Evolutionary conservation across 2,888 invertebrate species (phyloP).

Genomic region (Hypena proboscidalis): DNA sequence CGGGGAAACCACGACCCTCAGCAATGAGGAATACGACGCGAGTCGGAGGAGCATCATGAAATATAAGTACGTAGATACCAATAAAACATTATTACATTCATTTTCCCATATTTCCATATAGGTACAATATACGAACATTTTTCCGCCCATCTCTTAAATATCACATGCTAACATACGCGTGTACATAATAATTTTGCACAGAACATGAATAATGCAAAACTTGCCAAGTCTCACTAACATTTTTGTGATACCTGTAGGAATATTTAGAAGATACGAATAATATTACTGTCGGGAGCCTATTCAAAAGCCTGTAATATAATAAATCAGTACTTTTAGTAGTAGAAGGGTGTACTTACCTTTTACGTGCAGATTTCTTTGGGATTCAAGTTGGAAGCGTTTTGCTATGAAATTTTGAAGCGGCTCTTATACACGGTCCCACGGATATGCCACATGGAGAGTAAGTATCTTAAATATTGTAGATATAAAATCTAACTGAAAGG

Average conservation of each 20-base stretch:
- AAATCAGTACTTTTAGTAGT: constrained; percentile 7
- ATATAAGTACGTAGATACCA: no score
- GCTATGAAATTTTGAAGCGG: no score
- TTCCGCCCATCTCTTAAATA: constrained; percentile 23
- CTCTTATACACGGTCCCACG: no score
- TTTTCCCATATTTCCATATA: constrained; percentile 8
- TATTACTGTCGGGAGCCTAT: constrained; percentile 24
- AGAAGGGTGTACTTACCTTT: neutral
- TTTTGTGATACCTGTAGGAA: constrained; percentile 23
- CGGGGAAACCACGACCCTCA: no score
- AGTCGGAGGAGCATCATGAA: no score
- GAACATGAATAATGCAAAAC: constrained; percentile 40
- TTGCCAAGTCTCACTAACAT: constrained; percentile 33
- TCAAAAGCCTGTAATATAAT: constrained; percentile 8
- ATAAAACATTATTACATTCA: no score
- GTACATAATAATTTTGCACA: constrained; percentile 35
- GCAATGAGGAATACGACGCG: no score
- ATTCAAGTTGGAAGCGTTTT: no score
- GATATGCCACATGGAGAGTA: no score
- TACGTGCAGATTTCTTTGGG: no score
- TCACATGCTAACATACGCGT: constrained; percentile 35
- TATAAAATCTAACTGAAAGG: no score
- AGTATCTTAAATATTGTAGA: no score
- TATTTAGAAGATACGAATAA: constrained; percentile 21
- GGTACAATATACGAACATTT: constrained; percentile 4